phyloP scores from a whole-genome alignment of 2,888 invertebrate species.

The Noctua janthina region DNA sequence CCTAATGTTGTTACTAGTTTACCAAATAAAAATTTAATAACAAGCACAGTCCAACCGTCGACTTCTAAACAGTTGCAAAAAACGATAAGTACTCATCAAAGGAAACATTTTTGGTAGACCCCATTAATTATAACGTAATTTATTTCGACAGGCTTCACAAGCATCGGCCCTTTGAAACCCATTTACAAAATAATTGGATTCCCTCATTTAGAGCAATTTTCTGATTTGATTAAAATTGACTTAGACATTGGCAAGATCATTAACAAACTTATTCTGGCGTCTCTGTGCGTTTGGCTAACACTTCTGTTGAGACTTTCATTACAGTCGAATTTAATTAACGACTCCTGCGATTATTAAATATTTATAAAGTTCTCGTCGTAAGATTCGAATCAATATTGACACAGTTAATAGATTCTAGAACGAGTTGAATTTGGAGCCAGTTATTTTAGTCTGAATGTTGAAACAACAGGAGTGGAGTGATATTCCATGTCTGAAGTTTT shows the following conservation, averaged over 20 bases:
- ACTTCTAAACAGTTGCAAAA: conserved; percentile 38
- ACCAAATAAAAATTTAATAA: background rate
- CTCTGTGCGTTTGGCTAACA: conserved; percentile 67
- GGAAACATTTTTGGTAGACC: conserved; percentile 63
- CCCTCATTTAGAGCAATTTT: conserved; percentile 75
- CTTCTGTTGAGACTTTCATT: conserved; percentile 65
- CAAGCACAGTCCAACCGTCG: conserved; percentile 1
- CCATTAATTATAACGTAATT: conserved; percentile 68
- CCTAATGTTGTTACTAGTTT: background rate
- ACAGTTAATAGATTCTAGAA: conserved; percentile 44
- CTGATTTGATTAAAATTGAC: conserved; percentile 76
- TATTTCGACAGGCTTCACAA: conserved; percentile 69
- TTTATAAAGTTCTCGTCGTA: conserved; percentile 54
- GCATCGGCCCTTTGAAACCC: conserved; percentile 72
- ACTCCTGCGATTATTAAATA: conserved; percentile 59
- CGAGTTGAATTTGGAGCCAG: conserved; percentile 33
- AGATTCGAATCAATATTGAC: conserved; percentile 53
- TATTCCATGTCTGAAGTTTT: conserved; percentile 30
- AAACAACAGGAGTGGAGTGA: conserved; percentile 24
- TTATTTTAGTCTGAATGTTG: conserved; percentile 34
- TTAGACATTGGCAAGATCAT: conserved; percentile 71
- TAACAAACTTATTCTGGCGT: conserved; percentile 66
- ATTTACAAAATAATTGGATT: conserved; percentile 80
- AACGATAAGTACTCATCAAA: conserved; percentile 54
- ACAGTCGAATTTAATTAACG: conserved; percentile 64